These are phyloP conservation scores for Xenentodon cancila DNA, from an alignment of 2,797 vertebrate species.

Conservation along the genomic window DNA sequence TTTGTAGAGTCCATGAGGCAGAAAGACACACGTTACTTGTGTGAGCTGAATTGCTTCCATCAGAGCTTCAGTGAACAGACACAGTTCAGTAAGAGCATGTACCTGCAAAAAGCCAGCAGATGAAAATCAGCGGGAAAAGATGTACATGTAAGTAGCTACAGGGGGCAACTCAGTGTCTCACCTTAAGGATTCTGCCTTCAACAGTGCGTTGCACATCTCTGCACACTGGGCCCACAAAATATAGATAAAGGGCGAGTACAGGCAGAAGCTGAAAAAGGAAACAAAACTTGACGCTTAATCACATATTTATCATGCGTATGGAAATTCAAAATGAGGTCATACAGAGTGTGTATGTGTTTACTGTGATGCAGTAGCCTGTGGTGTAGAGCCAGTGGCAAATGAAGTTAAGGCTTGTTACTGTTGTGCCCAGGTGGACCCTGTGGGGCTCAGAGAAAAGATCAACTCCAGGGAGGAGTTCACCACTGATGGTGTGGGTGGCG, in stretches of 20 bases:
- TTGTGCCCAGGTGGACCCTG: constrained; percentile 81
- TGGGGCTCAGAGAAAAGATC: constrained; percentile 89
- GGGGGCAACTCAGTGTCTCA: constrained; percentile 61
- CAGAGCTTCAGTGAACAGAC: constrained; percentile 87
- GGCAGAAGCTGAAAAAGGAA: constrained; percentile 87
- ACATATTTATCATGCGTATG: not conserved
- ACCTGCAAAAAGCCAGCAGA: constrained; percentile 76
- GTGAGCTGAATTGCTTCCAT: constrained; percentile 82
- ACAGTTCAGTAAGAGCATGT: constrained; percentile 87
- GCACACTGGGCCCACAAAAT: constrained; percentile 88
- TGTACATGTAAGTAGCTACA: not conserved
- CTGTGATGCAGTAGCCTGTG: constrained; percentile 85
- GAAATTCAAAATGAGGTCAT: constrained; percentile 1
- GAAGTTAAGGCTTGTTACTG: constrained; percentile 86
- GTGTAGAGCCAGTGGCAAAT: constrained; percentile 88
- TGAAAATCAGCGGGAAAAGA: constrained; percentile 35
- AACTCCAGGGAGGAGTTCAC: constrained; percentile 87
- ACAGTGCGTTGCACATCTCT: constrained; percentile 83
- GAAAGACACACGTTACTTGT: constrained; percentile 79
- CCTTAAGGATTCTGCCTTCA: constrained; percentile 91
- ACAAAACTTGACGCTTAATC: not conserved
- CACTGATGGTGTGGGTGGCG: constrained; percentile 79
- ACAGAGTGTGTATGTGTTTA: constrained; percentile 56
- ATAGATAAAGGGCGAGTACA: constrained; percentile 86
- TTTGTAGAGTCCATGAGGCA: constrained; percentile 71